Percentiles rank a stretch among this genome's conserved stretches.
Evolutionary conservation across 2,113 vertebrate genomes (phyloP).

Genomic region (Pao palembangensis): DNA sequence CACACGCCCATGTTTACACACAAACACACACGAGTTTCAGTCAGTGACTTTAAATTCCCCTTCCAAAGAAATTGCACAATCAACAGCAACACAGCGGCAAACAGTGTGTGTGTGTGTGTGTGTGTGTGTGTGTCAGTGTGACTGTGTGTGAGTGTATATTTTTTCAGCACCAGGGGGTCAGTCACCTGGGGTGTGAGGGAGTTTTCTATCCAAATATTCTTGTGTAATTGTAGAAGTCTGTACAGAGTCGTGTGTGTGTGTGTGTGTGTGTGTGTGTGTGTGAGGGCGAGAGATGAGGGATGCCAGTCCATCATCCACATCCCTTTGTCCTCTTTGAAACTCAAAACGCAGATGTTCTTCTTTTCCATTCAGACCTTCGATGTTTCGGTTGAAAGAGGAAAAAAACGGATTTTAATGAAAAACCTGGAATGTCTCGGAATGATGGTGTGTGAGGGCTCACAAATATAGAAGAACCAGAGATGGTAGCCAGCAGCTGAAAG

Average conservation of each 20-base stretch:
- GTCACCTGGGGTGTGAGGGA: conserved; percentile 65
- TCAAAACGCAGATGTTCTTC: neutral
- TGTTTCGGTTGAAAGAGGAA: conserved; percentile 17
- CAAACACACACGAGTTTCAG: neutral
- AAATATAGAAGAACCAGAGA: too few species aligned
- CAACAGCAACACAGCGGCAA: conserved; percentile 23
- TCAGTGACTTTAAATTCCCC: neutral
- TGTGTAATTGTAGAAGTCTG: conserved; percentile 63
- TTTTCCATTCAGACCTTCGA: conserved; percentile 25
- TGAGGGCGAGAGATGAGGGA: conserved; percentile 27
- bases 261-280: conserved; percentile 11
- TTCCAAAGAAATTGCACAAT: neutral
- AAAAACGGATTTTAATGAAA: too few species aligned
- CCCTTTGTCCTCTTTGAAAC: too few species aligned
- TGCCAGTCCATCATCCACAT: neutral
- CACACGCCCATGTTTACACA: too few species aligned
- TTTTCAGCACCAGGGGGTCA: conserved; percentile 58
- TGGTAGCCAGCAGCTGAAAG: too few species aligned
- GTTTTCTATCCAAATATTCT: conserved; percentile 67
- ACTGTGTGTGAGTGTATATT: conserved; percentile 41
- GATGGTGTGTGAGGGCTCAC: too few species aligned
- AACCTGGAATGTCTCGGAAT: too few species aligned
- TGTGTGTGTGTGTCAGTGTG: neutral
- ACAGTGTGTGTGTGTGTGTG: conserved; percentile 35
- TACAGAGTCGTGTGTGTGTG: conserved; percentile 54